Evolutionary conservation across 2,888 invertebrate genomes (phyloP), one percentile per base, ranked within the genome.

Genomic region (Trachelus stipa): DNA sequence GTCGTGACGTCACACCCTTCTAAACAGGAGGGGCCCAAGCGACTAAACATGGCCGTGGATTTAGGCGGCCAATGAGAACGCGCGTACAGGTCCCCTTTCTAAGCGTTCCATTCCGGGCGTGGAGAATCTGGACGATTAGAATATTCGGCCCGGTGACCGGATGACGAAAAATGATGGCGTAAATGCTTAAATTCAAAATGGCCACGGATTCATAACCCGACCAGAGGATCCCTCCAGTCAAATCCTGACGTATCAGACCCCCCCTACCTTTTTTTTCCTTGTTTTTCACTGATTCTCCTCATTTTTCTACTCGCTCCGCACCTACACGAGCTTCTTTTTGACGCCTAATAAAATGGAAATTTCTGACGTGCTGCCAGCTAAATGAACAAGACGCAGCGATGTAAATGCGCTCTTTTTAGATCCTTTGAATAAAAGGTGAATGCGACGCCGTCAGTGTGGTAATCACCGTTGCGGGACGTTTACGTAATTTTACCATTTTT

Each of bases 1-100:
- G 77, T 80, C 83, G 83, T 91, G 91, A 91, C 90, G 91, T 90
- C 91, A 91, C 88, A 88, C 90, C 91, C 91, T 91, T 91, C 91
- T 91, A 91, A 91, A 91, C 91, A 91, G 91, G 91, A 90, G 91
- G 91, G 90, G 91, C 90, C 90, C 89, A 87, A 83, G 83, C 85
- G 85, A 84, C 90, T 90, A 90, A 91, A 88, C 90, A 90, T 91
- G 91, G 90, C 90, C 86, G 89, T 88, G 88, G 88, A 90, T 90
- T 91, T 91, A 90, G 91, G 90, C 88, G 82, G 82, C 90, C 91
- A 91, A 91, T 91, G 83, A 80, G 80, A 31, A 76, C 77, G 79
- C 82, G 75, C 78, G 78, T 75, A 68, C 56, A 76, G 77, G 80
- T 79, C 86, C 88, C 87, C 88, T 87, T 88, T 88, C 88, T 86